Percentiles rank a stretch among this genome's conserved stretches.
phyloP scores from a whole-genome alignment of 2,797 vertebrate genomes.

The Picus viridis region DNA sequence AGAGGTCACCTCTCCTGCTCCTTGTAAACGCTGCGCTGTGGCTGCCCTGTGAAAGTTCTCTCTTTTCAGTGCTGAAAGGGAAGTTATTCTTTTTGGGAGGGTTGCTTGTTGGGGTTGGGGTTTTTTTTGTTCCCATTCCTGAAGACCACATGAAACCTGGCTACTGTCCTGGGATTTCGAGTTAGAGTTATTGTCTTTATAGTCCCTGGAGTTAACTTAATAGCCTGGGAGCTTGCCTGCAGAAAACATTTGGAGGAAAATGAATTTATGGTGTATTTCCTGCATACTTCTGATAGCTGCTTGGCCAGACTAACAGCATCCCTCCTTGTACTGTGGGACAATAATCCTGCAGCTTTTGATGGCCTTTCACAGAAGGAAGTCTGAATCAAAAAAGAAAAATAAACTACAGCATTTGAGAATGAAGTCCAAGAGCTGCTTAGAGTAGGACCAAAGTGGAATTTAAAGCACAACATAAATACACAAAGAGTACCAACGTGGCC shows the following conservation, averaged over 20 bases:
- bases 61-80: background rate
- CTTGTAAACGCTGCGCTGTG: background rate
- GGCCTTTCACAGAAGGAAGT: background rate
- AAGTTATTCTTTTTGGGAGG: slow-evolving; percentile 23
- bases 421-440: background rate
- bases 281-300: slow-evolving; percentile 30
- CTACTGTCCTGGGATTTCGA: slow-evolving; percentile 58
- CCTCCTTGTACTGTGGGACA: background rate
- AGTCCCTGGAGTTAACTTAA: slow-evolving; percentile 51
- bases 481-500: rapidly evolving
- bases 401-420: background rate
- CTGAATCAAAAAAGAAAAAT: background rate
- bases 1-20: no score
- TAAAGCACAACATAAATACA: background rate
- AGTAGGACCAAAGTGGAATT: background rate
- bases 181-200: slow-evolving; percentile 41
- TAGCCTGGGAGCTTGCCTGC: slow-evolving; percentile 36
- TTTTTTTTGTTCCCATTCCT: slow-evolving; percentile 17
- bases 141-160: slow-evolving; percentile 60
- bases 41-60: background rate
- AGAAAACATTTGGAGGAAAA: slow-evolving; percentile 60
- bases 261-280: slow-evolving; percentile 35
- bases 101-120: no score
- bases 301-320: slow-evolving; percentile 37
- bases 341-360: slow-evolving; percentile 9